phyloP scores from a whole-genome alignment of 2,797 vertebrate species.

The Botia kubotai region DNA sequence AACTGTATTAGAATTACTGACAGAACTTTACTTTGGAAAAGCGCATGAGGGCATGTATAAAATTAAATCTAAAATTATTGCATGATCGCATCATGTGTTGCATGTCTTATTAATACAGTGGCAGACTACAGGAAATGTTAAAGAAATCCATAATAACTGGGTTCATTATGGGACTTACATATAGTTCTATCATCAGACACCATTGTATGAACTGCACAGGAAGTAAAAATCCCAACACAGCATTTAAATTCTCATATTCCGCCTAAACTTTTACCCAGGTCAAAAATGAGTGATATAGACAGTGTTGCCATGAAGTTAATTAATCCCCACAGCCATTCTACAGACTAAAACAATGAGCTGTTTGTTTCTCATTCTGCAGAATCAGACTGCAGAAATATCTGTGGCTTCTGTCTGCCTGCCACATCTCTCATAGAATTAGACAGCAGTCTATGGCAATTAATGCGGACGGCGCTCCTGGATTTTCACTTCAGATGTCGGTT shows the following conservation, averaged over 20 bases:
- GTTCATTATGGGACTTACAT: not conserved
- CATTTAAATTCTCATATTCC: not conserved
- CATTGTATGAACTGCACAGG: not conserved
- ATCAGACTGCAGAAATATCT: constrained; percentile 20
- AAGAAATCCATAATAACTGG: not conserved
- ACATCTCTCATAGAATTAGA: constrained; percentile 23
- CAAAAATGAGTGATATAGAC: not conserved
- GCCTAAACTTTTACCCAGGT: not conserved
- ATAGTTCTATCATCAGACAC: not conserved
- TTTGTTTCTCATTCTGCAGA: constrained; percentile 24
- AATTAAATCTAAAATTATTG: not conserved
- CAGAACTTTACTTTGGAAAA: not conserved
- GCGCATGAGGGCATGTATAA: not conserved
- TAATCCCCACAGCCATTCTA: not conserved
- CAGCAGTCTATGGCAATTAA: constrained; percentile 35
- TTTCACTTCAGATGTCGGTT: constrained; percentile 56
- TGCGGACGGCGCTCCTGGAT: constrained; percentile 15
- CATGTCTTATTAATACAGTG: not conserved
- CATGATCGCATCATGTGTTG: not conserved
- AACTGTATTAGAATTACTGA: not conserved
- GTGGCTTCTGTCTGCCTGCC: constrained; percentile 15
- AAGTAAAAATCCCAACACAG: not conserved
- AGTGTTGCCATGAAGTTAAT: not conserved
- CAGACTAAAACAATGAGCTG: constrained; percentile 9
- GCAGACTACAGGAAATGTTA: not conserved